Base-by-base conservation (phyloP, 2,888 invertebrate species). In the Sinelater perroti region DNA sequence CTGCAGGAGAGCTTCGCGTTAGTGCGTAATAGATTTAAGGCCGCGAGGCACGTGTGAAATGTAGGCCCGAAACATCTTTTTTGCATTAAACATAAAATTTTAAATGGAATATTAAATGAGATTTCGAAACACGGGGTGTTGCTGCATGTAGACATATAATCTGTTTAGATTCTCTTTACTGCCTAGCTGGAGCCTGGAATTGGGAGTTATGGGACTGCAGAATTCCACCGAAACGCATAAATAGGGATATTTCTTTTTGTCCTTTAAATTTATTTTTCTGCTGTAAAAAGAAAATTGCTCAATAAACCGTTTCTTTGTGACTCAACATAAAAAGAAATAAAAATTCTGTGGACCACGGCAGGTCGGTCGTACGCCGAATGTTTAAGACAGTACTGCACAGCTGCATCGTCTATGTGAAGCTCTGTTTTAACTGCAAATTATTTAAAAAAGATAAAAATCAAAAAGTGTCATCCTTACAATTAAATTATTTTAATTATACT, bases 21-120 rank as follows among this genome's bases (percentile, higher is more conserved):
- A n/a, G n/a, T n/a, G 1, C 14, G n/a, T 30, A 45, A 45, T 45
- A 45, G 44, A 30, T 45, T 45, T 45, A 30, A 28, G 24, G 13
- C 13, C 2, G 26, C 44, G 28, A 17, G n/a, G 18, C 44, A 45
- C 16, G 30, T 45, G 44, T 24, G 44, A 45, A 44, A 24, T 17
- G 40, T 40, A 14, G 11, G 17, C 44, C 30, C 18, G 11, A 17
- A 45, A 18, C 28, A 30, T 45, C 44, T 45, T 45, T 45, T 45
- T 45, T 30, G 44, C 30, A 45, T 45, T 45, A 45, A 30, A 28
- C 44, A 49, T 49, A 49, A 49, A 49, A 49, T 49, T 49, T 49
- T 49, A 49, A 49, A 49, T 49, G 35, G 49, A 49, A 49, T 49
- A 49, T 49, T 36, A 36, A 49, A 49, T 49, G 49, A 49, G 49